Base-by-base conservation (phyloP, 2,888 invertebrate genomes). In the Troilus luridus region DNA sequence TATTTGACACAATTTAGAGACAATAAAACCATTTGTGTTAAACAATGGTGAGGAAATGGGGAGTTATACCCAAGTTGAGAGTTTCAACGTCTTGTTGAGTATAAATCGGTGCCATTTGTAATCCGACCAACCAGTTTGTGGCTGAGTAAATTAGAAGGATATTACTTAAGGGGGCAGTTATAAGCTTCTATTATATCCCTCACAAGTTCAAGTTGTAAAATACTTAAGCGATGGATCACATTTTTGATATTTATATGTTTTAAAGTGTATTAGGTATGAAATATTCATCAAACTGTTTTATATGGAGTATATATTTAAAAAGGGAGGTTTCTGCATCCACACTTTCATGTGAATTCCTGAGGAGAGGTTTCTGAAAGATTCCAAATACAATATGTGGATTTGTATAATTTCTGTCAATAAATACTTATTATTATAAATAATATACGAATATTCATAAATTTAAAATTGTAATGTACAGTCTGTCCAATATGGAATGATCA, bases 91-190 rank as follows among this genome's bases (percentile, higher is more conserved):
- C 67, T 67, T 24, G 24, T 27, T 14, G 24, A 17, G 88, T 88
- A 88, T 88, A 58, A 27, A 88, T 60, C 60, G 58, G 24, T 59
- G 24, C 88, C 88, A 88, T 88, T 88, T 59, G 14, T 67, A 67
- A 88, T 88, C 58, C 14, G 60, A 24, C 2, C 17, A 21, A 60
- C 17, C 24, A 59, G 88, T 60, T 88, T 88, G 58, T 58, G 58
- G 58, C 1, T 10, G 60, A 88, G 8, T 88, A 88, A 88, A 88
- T 88, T 88, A 88, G 88, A 60, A 10, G 27, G 88, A 24, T 59
- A 88, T 88, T 21, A 59, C 88, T 59, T 59, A 88, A 59, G 14
- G 14, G 27, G 27, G 59, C 60, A 27, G n/a, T 59, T 56, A 58
- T 21, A 64, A 64, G n/a, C 21, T 59, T 59, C 60, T 60, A 21